Conservation (phyloP, 2,888 invertebrate genomes). For the Miltochrista miniata region DNA sequence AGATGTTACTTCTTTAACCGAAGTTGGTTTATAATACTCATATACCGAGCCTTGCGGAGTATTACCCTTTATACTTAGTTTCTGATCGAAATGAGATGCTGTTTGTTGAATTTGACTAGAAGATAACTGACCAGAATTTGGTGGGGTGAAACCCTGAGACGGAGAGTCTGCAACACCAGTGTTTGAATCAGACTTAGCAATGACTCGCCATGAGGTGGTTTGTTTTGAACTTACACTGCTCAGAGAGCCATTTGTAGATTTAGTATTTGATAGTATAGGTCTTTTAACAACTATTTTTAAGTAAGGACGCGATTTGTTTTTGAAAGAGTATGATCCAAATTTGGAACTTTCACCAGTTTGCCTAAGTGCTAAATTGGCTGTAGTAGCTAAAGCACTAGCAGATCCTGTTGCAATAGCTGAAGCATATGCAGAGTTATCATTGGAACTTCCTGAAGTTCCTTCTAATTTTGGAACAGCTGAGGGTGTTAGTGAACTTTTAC, state of each 20-base stretch:
- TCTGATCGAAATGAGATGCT: neutral
- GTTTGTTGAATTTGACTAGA: constrained; percentile 13
- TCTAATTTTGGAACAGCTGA: constrained; percentile 1
- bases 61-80: neutral
- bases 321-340: neutral
- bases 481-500: constrained; percentile 1
- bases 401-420: constrained; percentile 21
- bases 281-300: neutral
- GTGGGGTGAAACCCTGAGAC: too few species aligned
- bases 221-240: constrained; percentile 14
- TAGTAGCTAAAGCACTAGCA: constrained; percentile 29
- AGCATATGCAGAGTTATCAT: constrained; percentile 15
- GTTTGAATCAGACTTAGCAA: constrained; percentile 28
- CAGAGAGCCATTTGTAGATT: neutral
- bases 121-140: constrained; percentile 5
- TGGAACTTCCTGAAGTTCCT: neutral
- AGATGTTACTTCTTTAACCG: neutral
- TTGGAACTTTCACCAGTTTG: constrained; percentile 9
- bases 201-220: constrained; percentile 20
- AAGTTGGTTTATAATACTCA: constrained; percentile 10
- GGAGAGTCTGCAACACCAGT: too few species aligned
- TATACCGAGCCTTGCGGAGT: constrained; percentile 3
- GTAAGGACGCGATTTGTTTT: neutral
- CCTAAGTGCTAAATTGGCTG: constrained; percentile 26
- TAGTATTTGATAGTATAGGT: neutral